Evolutionary conservation across 1,140 invertebrate genomes (phyloP), one percentile per base, ranked within the genome.

Genomic region (Chlorops oryzae): DNA sequence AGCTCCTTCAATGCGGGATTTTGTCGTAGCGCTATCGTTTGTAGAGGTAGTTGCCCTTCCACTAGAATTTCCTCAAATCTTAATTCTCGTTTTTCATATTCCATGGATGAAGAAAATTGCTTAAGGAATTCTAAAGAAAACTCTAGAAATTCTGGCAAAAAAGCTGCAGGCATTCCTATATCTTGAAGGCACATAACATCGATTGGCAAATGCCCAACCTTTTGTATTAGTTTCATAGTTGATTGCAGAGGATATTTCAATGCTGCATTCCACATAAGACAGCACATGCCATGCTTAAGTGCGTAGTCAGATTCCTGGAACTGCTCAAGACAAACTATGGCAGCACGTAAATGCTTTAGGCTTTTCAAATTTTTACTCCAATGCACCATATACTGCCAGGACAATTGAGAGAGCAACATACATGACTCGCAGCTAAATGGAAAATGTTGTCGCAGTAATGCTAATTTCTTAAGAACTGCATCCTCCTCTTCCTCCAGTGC

Each of bases 181-280:
- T 87, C 84, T 68, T 87, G 86, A 28, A 78, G 70, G 55, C 84
- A 88, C 32, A 92, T 75, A 55, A 85, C 79, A 61, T 92, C 90
- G 73, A 90, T 92, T 0, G 89, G 90, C 45, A 90, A 72, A 74
- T 88, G 90, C 10, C 90, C 90, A 10, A 88, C 81, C 75, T 93
- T 95, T 58, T 95, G 91, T 34, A 95, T 85, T 2, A 96, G 73
- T 59, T 86, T 83, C 18, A 83, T 83, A 18, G 80, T 74, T 1
- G 79, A 74, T 74, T 90, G 85, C 62, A 92, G 82, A 21, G 80
- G 75, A 62, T 85, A 84, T 59, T 84, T 83, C 20, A 93, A 70
- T 62, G 91, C 89, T 46, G 88, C 86, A 41, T 85, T 86, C 92
- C 92, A 97, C 52, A 94, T 76, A 59, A 96, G 79, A 51, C 81